Base-by-base conservation (phyloP, 2,888 invertebrate genomes). In the Clunio marinus region DNA sequence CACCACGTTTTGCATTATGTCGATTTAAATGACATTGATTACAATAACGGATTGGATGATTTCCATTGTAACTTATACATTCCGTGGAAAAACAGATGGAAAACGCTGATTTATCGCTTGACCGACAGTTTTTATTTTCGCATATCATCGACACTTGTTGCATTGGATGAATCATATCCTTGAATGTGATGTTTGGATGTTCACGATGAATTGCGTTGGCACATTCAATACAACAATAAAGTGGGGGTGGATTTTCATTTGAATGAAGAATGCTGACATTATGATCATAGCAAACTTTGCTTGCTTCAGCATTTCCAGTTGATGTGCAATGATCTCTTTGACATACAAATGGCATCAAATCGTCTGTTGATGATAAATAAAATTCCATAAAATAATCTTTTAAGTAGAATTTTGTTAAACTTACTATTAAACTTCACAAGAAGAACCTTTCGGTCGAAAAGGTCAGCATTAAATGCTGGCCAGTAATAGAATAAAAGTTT, bases 401-500 rank as follows among this genome's bases (percentile, higher is more conserved):
- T 51, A 35, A 27, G 45, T 59, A n/a, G 15, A 32, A 13, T 4
- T 24, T 24, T 37, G 62, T 10, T 37, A 45, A 41, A 78, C 81
- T 82, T 76, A 92, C 93, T 91, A 71, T 91, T 88, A 74, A 93
- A 88, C 81, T 93, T 93, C 74, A 92, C 89, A 69, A 93, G 86
- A 69, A 93, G 83, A 1, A 91, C 90, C 75, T 91, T 90, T 68
- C 94, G 83, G 77, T 97, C 97, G 74, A 94, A 91, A 4, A 95
- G 84, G 75, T 92, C 91, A 24, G 96, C 91, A 79, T 97, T 96
- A 75, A 98, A 91, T 2, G 96, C 92, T 2, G 99, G 99, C 97
- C 98, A 99, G 79, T 99, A 99, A 81, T 97, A 96, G 81, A 99
- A 98, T 60, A 99, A 84, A 41, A 99, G 83, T 80, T 97, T 96